Base-by-base conservation (phyloP, 2,797 vertebrate species). In the Gallirallus australis region DNA sequence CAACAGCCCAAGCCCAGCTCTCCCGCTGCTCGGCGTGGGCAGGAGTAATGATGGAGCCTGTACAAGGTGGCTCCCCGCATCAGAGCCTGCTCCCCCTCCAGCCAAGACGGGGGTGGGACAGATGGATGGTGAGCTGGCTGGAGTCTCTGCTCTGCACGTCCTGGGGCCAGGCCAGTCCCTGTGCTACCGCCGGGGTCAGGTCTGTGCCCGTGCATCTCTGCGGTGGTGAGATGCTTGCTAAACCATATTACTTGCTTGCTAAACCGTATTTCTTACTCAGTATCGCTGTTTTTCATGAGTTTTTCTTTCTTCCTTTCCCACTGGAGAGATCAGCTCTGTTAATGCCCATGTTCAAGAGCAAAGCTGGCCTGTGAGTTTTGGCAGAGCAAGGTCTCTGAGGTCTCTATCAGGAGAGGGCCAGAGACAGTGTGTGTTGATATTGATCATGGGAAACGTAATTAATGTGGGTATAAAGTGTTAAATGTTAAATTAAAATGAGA, bases 401-500 rank as follows among this genome's bases (percentile, higher is more conserved):
- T 45, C 4, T 48, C 50, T 86, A 24, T 57, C 21, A 1, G 61
- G 73, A 94, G 66, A 83, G 39, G 72, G 18, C 18, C 50, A 75
- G 91, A 64, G 37, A 37, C 0, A 0, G 42, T 42, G 39, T 84
- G 81, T 66, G 65, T 81, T 94, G 83, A 63, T 89, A 81, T 70
- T 7, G 73, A 86, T 88, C 52, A 53, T 11, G 71, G 76, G 66
- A 88, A 78, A 69, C 69, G 73, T 81, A 95, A 96, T 96, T 93
- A 97, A 90, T 52, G 42, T 0, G 2, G 33, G 35, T 63, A 68
- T 89, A 39, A 94, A 89, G 71, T 80, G 81, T 82, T 95, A 94
- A 95, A 89, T 30, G 64, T 78, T 90, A 70, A 93, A 75, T 95
- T 94, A 88, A 96, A 94, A 93, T 53, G 73, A 56, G 86, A 85